Base-by-base conservation (phyloP, 2,113 vertebrate species). In the Agelaius phoeniceus region DNA sequence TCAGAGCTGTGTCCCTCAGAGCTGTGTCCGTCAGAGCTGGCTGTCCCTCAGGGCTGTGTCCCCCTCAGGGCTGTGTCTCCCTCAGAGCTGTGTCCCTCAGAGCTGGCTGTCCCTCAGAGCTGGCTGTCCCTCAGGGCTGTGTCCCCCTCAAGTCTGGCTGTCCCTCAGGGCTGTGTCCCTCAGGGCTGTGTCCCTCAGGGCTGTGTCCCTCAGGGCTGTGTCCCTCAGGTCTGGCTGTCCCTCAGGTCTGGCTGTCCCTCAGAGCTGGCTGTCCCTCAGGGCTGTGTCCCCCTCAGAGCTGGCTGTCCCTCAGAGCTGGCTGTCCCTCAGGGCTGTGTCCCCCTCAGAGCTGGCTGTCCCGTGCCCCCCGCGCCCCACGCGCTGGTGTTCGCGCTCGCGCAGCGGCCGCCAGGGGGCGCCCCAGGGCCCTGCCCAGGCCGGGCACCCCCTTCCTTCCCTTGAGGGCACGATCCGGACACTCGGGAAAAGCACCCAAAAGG, bases 401-500 rank as follows among this genome's bases (percentile, higher is more conserved):
- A 43, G 76, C 35, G 5, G 39, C 49, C 59, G 52, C 52, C 44
- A 58, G 51, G 77, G 86, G 77, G 86, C 44, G 77, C 52, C 35
- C 11, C 31, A 4, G 35, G 6, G 44, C 11, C 21, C 54, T 3
- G 13, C 35, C 46, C 35, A 35, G 72, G 37, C 62, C 52, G 2
- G 30, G 51, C 61, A 10, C 18, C 2, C 10, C 4, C 11, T 22
- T 18, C 21, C 44, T 4, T 4, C 52, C 28, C 62, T 18, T 18
- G 41, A 52, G 78, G 71, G 28, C 26, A 3, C 1, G 9, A 27
- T 4, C 11, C 1, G 11, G 17, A 6, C 15, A 5, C 2, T 23
- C 8, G 10, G 22, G 16, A 10, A 43, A 48, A 51, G 19, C 6
- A 27, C 48, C 54, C 13, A 0, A 13, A 12, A 2, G 9, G 18